Percentiles rank a stretch among this genome's conserved stretches.
Conservation (phyloP, 2,888 invertebrate genomes). For the Pachycephus smyrnensis region DNA sequence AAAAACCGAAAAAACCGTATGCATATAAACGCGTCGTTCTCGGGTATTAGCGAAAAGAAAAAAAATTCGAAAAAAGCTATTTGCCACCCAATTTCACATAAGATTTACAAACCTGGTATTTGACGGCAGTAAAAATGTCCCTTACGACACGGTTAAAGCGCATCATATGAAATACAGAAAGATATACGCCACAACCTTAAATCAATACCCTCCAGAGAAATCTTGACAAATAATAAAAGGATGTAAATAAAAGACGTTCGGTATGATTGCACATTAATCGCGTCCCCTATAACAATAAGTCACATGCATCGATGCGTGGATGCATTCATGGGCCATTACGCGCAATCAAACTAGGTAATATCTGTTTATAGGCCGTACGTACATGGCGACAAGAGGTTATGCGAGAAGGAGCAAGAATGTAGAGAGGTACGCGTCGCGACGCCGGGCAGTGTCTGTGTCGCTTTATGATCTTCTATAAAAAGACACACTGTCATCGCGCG, state of each 20-base stretch:
- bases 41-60: neutral
- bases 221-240: neutral
- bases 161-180: neutral
- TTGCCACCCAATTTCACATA: slow-evolving; percentile 25
- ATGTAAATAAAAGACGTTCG: neutral
- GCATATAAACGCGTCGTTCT: neutral
- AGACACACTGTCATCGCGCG: slow-evolving; percentile 51
- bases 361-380: slow-evolving; percentile 17
- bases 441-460: neutral
- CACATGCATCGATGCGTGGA: slow-evolving; percentile 24
- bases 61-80: slow-evolving; percentile 21
- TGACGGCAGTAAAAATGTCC: neutral
- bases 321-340: slow-evolving; percentile 33
- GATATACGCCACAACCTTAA: neutral
- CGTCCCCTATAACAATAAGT: neutral
- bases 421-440: neutral
- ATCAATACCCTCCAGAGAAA: neutral
- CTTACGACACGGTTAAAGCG: neutral
- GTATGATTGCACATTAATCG: neutral
- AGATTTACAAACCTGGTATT: neutral
- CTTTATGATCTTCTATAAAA: slow-evolving; percentile 46
- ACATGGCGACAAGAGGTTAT: neutral
- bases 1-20: neutral
- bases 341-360: slow-evolving; percentile 33
- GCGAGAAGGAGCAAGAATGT: neutral